phyloP scores from a whole-genome alignment of 2,797 vertebrate genomes.

The Muscicapa striata region DNA sequence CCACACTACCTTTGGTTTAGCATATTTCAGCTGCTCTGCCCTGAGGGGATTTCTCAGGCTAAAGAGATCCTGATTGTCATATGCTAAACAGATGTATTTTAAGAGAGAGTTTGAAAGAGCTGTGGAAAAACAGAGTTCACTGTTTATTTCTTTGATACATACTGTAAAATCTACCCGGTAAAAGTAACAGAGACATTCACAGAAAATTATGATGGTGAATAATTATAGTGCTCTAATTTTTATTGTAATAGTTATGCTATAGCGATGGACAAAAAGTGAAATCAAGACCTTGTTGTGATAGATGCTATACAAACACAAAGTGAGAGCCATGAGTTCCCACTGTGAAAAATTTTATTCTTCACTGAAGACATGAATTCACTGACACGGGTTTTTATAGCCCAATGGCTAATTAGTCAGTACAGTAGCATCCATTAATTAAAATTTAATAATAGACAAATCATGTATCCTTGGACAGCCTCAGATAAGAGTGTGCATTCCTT shows the following conservation, averaged over 20 bases:
- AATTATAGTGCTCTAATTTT: background rate
- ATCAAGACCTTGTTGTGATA: background rate
- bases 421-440: background rate
- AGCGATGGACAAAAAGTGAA: background rate
- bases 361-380: background rate
- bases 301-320: background rate
- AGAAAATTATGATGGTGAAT: background rate
- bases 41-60: background rate
- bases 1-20: background rate
- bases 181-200: background rate
- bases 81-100: background rate
- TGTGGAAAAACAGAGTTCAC: background rate
- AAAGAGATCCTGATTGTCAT: background rate
- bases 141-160: background rate
- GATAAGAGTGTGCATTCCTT: background rate
- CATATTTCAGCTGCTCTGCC: background rate
- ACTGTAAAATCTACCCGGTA: background rate
- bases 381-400: background rate
- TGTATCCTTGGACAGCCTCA: background rate
- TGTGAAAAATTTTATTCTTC: background rate
- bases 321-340: background rate
- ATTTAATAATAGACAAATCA: background rate
- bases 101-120: background rate
- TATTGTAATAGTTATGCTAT: background rate
- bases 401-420: background rate